A percentile compares a stretch with the other conserved stretches of the same genome.
Evolutionary conservation across 2,797 vertebrate genomes (phyloP).

Genomic region (Chloroceryle inda): DNA sequence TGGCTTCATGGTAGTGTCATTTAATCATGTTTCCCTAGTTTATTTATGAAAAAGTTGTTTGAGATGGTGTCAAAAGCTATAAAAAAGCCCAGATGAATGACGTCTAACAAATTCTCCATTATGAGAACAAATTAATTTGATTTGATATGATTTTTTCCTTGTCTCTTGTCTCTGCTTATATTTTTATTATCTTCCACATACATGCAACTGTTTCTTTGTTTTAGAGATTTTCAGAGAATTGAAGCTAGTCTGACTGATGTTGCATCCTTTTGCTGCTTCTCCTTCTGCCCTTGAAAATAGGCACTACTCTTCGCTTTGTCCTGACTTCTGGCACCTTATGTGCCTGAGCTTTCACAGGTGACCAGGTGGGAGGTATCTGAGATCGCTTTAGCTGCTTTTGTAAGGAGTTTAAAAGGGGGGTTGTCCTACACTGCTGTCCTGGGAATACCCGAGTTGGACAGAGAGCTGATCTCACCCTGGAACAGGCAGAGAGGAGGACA

Average conservation of each 20-base stretch:
- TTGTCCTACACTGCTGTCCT: not conserved
- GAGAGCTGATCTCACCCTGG: not conserved
- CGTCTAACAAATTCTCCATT: constrained; percentile 11
- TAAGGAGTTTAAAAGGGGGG: not conserved
- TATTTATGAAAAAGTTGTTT: constrained; percentile 48
- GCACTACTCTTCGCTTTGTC: not conserved
- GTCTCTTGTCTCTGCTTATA: not conserved
- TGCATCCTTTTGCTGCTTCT: not conserved
- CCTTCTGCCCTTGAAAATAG: not conserved
- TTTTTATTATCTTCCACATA: not conserved
- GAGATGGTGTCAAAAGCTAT: constrained; percentile 18
- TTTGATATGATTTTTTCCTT: not conserved
- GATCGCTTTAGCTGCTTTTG: not conserved
- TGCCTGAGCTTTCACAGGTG: not conserved
- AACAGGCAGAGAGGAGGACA: not conserved
- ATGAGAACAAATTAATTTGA: constrained; percentile 16
- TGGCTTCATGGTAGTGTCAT: constrained; percentile 19
- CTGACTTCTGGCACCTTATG: not conserved
- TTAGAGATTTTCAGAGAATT: not conserved
- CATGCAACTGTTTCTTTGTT: not conserved
- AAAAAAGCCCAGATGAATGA: constrained; percentile 33
- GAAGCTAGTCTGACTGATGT: not conserved
- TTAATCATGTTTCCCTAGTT: constrained; percentile 41
- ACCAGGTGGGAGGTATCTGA: not conserved
- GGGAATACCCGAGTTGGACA: not conserved